Conservation (phyloP, 2,888 invertebrate genomes). For the Conus canariensis region DNA sequence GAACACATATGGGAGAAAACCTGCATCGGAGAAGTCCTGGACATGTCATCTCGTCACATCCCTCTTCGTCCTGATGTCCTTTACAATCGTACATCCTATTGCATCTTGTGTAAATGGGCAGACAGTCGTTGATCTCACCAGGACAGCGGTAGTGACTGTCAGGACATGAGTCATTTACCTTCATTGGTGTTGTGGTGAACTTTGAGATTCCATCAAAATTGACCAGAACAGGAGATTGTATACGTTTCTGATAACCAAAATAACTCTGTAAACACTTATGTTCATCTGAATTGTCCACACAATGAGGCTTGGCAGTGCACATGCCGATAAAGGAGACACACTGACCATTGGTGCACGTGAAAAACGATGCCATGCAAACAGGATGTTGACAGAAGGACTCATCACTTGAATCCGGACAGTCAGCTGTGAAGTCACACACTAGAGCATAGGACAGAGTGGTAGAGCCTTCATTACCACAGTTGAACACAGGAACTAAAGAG, state of each 20-base stretch:
- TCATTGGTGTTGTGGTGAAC: neutral
- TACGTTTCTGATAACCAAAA: neutral
- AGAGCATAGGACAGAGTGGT: neutral
- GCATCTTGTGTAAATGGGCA: too few relatives aligned
- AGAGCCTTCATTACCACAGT: neutral
- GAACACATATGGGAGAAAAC: too few relatives aligned
- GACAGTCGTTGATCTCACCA: neutral
- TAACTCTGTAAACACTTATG: neutral
- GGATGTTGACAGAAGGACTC: constrained; percentile 8
- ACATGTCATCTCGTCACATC: too few relatives aligned
- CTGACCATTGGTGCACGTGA: neutral
- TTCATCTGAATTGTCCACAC: neutral
- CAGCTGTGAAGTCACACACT: neutral
- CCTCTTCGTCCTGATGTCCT: too few relatives aligned
- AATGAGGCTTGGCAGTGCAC: neutral
- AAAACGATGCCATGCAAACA: neutral
- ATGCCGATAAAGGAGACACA: neutral
- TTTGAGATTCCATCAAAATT: neutral
- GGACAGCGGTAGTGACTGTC: neutral
- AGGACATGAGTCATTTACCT: neutral
- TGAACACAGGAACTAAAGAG: neutral
- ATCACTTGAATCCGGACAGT: neutral
- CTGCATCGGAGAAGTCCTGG: too few relatives aligned
- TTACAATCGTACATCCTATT: too few relatives aligned
- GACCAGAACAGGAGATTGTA: neutral